Evolutionary conservation across 1,140 invertebrate species (phyloP).

Genomic region (Chionoecetes opilio): DNA sequence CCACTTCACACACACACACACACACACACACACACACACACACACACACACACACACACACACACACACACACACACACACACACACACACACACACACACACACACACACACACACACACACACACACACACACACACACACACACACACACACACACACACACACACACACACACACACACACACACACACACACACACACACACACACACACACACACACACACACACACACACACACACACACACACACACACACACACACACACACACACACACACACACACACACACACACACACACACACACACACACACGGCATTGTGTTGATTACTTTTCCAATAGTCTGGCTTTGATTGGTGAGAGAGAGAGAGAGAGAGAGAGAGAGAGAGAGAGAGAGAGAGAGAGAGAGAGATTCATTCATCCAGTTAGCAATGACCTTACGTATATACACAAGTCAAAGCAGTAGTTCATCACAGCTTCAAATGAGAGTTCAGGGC

Average conservation of each 20-base stretch:
- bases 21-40: slow-evolving; percentile 16
- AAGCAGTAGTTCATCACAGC: not conserved
- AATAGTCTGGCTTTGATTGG: not conserved
- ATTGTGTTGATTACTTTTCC: slow-evolving; percentile 30
- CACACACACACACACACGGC: not conserved
- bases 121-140: not conserved
- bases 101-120: slow-evolving; percentile 18
- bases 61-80: not conserved
- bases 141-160: not conserved
- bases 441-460: not conserved
- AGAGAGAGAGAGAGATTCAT: slow-evolving; percentile 18
- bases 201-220: not conserved
- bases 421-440: not conserved
- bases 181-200: slow-evolving; percentile 23
- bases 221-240: slow-evolving; percentile 15
- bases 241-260: slow-evolving; percentile 3
- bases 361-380: slow-evolving; percentile 6
- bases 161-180: slow-evolving; percentile 16
- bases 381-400: slow-evolving; percentile 27
- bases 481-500: slow-evolving; percentile 12
- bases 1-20: not conserved
- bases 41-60: slow-evolving; percentile 24
- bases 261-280: slow-evolving; percentile 15
- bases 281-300: slow-evolving; percentile 25
- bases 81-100: slow-evolving; percentile 13